These are phyloP conservation scores for Darevskia nairensis DNA, from an alignment of 2,797 vertebrate genomes.

Conservation along the genomic window DNA sequence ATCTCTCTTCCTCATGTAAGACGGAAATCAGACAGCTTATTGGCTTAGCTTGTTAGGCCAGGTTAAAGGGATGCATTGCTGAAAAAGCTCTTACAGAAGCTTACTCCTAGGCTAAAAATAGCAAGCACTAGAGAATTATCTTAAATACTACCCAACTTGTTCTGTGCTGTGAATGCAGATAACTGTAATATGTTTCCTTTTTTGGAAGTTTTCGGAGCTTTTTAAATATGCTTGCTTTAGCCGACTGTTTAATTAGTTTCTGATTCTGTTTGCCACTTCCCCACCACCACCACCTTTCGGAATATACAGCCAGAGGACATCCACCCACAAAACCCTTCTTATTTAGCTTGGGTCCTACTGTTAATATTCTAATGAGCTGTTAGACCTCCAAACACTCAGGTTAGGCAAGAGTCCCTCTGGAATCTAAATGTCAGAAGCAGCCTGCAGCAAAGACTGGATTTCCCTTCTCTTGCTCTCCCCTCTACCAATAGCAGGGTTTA, in stretches of 20 bases:
- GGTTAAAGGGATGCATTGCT: constrained; percentile 91
- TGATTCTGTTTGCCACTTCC: constrained; percentile 77
- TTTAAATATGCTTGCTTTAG: constrained; percentile 76
- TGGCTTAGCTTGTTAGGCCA: constrained; percentile 94
- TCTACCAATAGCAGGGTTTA: constrained; percentile 1
- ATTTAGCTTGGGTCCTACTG: constrained; percentile 69
- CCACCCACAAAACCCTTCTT: constrained; percentile 69
- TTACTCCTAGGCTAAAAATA: constrained; percentile 97
- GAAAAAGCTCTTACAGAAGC: constrained; percentile 92
- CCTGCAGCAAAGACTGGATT: constrained; percentile 29
- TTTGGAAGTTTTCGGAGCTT: constrained; percentile 80
- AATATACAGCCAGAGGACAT: constrained; percentile 62
- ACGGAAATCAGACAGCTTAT: constrained; percentile 88
- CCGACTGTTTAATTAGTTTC: constrained; percentile 83
- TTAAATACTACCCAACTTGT: constrained; percentile 86
- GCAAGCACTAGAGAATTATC: constrained; percentile 87
- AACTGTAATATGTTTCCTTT: constrained; percentile 85
- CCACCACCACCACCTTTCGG: constrained; percentile 71
- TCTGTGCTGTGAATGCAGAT: constrained; percentile 83
- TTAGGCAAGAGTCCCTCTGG: constrained; percentile 57
- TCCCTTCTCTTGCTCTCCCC: neutral
- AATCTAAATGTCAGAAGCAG: constrained; percentile 62
- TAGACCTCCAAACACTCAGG: constrained; percentile 48
- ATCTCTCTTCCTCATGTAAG: constrained; percentile 75
- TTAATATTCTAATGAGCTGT: constrained; percentile 72